phyloP scores from a whole-genome alignment of 1,140 invertebrate species.

The Arion vulgaris region DNA sequence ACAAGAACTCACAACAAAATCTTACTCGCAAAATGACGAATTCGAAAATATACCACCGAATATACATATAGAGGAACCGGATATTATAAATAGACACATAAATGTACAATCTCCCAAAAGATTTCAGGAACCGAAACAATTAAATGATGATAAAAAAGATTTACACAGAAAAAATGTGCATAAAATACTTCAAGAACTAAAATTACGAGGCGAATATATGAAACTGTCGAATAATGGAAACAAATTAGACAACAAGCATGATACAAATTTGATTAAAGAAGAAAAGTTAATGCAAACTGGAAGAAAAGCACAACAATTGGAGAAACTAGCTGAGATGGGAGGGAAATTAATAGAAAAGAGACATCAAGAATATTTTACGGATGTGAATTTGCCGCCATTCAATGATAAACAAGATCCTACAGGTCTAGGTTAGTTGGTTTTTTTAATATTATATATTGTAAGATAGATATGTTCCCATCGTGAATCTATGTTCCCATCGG shows the following conservation, averaged over 20 bases:
- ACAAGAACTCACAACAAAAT: background rate
- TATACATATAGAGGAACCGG: background rate
- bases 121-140: background rate
- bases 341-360: slow-evolving; percentile 1
- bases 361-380: background rate
- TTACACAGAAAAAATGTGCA: background rate
- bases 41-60: background rate
- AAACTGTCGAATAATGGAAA: background rate
- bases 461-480: no score
- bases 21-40: background rate
- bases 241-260: background rate
- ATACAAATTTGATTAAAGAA: background rate
- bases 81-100: background rate
- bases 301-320: slow-evolving; percentile 4
- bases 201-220: background rate
- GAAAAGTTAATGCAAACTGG: background rate
- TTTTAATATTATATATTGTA: background rate
- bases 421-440: slow-evolving; percentile 17
- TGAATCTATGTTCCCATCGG: background rate
- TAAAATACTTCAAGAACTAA: background rate
- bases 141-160: background rate
- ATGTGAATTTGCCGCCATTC: slow-evolving; percentile 4
- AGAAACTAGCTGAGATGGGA: slow-evolving; percentile 27
- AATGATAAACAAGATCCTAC: background rate
- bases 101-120: background rate